Evolutionary conservation across 1,140 invertebrate genomes (phyloP), one percentile per base, ranked within the genome.

Genomic region (Rhopalosiphum maidis): DNA sequence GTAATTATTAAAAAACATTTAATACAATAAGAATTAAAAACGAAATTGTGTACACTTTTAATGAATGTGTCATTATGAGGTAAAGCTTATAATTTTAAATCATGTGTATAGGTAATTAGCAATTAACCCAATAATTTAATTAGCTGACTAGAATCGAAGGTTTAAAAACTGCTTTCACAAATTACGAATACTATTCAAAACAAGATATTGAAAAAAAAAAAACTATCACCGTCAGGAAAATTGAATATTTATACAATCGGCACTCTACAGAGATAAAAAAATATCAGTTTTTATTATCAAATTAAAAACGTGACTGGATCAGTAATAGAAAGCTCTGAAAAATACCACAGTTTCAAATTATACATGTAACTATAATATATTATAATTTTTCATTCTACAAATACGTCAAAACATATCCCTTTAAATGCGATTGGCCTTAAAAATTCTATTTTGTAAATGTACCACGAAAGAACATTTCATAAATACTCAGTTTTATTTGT

Each of bases 281-380:
- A 77, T 77, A 77, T 77, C 25, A 1, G 43, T 87, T 87, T 43
- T 87, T 87, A 46, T 87, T n/a, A 87, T 87, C 5, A 43, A 87
- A 87, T 87, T 46, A 46, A 87, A 87, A 46, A 87, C 41, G 85
- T 87, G 85, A 87, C 85, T 46, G 23, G 85, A 43, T 48, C 25
- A 25, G 41, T 30, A 48, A 46, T 46, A 25, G 60, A 77, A 46
- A 87, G 83, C 22, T 83, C 82, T 43, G 41, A 46, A 18, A 11
- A 87, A 46, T 30, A 87, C 21, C 41, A 41, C 83, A 85, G 37
- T 85, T 85, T 83, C 8, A 83, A 41, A 51, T 8, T 88, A 48
- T 51, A 51, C 54, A 77, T 77, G 60, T 77, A 77, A 77, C 60
- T 77, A 35, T 18, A 77, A 18, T n/a, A 77, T 77, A 77, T 18